These are phyloP conservation scores for Elymnias hypermnestra DNA, from an alignment of 1,140 invertebrate genomes.

Conservation along the genomic window DNA sequence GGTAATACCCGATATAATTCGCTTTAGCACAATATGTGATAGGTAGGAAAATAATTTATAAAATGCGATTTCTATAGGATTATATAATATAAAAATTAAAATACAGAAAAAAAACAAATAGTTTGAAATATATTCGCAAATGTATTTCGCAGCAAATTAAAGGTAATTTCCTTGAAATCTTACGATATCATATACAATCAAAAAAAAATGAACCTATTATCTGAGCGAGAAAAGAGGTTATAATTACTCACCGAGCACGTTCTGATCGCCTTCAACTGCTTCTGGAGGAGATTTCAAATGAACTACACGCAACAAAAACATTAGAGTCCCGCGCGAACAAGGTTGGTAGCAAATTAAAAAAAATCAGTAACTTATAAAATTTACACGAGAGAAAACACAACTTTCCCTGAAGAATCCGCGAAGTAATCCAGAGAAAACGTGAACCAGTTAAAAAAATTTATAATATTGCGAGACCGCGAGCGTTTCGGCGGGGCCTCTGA, in stretches of 20 bases:
- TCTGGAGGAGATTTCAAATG: neutral
- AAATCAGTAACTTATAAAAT: neutral
- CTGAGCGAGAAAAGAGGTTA: neutral
- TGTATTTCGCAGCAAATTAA: neutral
- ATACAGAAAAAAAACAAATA: too few species aligned
- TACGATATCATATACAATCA: too few species aligned
- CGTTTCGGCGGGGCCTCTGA: neutral
- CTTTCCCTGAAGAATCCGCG: slow-evolving; percentile 14
- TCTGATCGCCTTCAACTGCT: neutral
- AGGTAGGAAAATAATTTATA: neutral
- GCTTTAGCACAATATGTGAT: neutral
- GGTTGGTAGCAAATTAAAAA: neutral
- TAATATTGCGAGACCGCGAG: neutral
- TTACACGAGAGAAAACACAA: slow-evolving; percentile 12
- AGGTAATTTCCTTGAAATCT: neutral
- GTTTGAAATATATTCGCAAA: neutral
- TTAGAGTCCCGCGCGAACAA: neutral
- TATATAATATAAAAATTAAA: too few species aligned
- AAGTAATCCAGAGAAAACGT: slow-evolving; percentile 13
- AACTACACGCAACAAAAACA: neutral
- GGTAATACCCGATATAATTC: neutral
- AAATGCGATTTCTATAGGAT: too few species aligned
- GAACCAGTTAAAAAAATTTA: slow-evolving; percentile 17
- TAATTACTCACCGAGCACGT: neutral
- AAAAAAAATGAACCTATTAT: too few species aligned